These are phyloP conservation scores for Vulpes lagopus DNA, from an alignment of 2,113 vertebrate genomes.

Conservation along the genomic window DNA sequence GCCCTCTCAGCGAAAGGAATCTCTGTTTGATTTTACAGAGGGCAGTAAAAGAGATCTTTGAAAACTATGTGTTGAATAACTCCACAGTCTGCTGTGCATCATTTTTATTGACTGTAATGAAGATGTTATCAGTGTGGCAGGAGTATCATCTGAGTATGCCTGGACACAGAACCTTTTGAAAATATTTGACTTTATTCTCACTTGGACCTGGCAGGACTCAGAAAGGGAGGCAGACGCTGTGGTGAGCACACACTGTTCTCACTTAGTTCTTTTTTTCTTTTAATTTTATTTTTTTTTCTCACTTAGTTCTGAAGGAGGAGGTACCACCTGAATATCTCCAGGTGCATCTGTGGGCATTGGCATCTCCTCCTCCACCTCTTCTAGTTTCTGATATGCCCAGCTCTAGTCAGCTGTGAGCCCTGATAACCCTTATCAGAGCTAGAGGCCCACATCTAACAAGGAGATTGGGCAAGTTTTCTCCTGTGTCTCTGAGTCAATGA, in stretches of 20 bases:
- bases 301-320: background rate
- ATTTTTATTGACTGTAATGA: constrained; percentile 84
- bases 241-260: background rate
- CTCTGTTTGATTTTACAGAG: constrained; percentile 81
- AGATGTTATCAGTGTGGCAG: constrained; percentile 79
- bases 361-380: background rate
- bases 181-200: constrained; percentile 29
- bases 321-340: background rate
- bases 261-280: background rate
- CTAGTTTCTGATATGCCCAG: background rate
- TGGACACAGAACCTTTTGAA: background rate
- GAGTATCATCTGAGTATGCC: constrained; percentile 23
- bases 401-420: background rate
- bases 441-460: background rate
- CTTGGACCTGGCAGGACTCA: background rate
- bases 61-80: constrained; percentile 85
- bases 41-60: constrained; percentile 85
- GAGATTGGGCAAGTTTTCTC: background rate
- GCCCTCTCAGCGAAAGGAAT: constrained; percentile 81
- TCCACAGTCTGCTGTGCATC: constrained; percentile 69
- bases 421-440: background rate
- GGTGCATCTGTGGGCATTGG: background rate
- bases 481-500: background rate
- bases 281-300: no score
- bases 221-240: background rate